Base-by-base conservation (phyloP, 2,113 vertebrate genomes). In the Anoura caudifer region DNA sequence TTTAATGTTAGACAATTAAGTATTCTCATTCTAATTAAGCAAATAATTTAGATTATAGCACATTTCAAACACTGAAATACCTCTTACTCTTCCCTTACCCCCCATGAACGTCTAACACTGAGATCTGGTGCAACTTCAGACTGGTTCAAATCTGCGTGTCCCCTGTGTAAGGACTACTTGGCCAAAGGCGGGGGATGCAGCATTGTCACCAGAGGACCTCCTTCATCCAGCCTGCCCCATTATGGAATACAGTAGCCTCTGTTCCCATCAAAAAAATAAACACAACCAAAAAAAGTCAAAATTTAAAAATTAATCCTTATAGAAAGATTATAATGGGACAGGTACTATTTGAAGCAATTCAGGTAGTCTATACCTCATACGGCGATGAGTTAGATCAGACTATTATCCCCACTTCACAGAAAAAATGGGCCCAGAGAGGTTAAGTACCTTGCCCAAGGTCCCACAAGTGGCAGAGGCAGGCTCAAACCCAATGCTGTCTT, bases 211-310 rank as follows among this genome's bases (percentile, higher is more conserved):
- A 54, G 67, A 56, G 69, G 43, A 38, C 26, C 54, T 70, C 67
- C 22, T 36, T 70, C n/a, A n/a, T 50, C 22, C 45, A 73, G 24
- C 69, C 38, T 61, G 95, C 90, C 93, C 26, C 52, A 88, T 91
- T 94, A 15, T 2, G 4, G 95, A 96, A 90, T 97, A 95, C 38
- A 41, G 98, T 89, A 98, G 97, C 96, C 85, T 95, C 95, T 97
- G 95, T 97, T 98, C 97, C 98, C 98, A 98, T 92, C 38, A 13
- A 67, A 90, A 90, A 47, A 47, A 33, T 0, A 33, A 63, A 41
- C 28, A 59, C 11, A 59, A 56, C 54, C 9, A 24, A 50, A 15
- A 45, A 36, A 7, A 11, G 31, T 26, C 14, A 38, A 16, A 79
- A 52, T 28, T 72, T 72, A 33, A 85, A 59, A 54, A 20, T n/a